A percentile compares a stretch with the other conserved stretches of the same genome.
phyloP scores from a whole-genome alignment of 1,140 invertebrate genomes.

The Wiebesia pumilae region DNA sequence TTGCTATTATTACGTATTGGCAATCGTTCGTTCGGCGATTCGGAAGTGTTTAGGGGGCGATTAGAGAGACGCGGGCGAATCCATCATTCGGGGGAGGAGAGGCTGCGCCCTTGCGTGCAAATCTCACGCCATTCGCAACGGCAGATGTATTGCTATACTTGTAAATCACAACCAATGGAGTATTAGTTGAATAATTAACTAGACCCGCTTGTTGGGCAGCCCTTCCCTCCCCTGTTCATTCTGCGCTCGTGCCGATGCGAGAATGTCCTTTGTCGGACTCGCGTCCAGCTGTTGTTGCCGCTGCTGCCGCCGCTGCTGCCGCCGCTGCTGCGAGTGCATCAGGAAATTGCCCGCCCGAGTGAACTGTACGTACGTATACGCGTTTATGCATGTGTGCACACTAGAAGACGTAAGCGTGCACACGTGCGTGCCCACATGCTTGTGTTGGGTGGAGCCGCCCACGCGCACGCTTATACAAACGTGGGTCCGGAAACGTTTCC shows the following conservation, averaged over 20 bases:
- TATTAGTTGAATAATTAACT: conserved; percentile 69
- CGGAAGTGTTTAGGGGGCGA: too few relatives aligned
- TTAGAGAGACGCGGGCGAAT: not conserved
- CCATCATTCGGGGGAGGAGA: not conserved
- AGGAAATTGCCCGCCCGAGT: not conserved
- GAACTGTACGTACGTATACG: not conserved
- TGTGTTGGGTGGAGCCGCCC: too few relatives aligned
- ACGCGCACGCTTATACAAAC: too few relatives aligned
- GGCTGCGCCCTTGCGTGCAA: not conserved
- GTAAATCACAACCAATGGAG: conserved; percentile 75
- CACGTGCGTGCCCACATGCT: too few relatives aligned
- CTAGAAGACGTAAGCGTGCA: too few relatives aligned
- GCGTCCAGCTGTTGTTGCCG: not conserved
- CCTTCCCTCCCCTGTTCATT: conserved; percentile 28
- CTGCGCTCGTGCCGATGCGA: not conserved
- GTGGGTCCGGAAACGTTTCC: too few relatives aligned
- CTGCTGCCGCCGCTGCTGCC: too few relatives aligned
- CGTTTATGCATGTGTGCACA: too few relatives aligned
- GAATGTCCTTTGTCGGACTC: conserved; percentile 14
- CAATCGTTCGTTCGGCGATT: too few relatives aligned
- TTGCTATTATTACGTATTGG: too few relatives aligned
- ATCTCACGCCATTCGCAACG: conserved; percentile 40
- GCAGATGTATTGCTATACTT: conserved; percentile 70
- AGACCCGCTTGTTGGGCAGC: conserved; percentile 55
- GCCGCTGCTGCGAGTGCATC: not conserved